A percentile compares a stretch with the other conserved stretches of the same genome.
These are phyloP conservation scores for Brachypteracias leptosomus DNA, from an alignment of 2,113 vertebrate genomes.

Conservation along the genomic window DNA sequence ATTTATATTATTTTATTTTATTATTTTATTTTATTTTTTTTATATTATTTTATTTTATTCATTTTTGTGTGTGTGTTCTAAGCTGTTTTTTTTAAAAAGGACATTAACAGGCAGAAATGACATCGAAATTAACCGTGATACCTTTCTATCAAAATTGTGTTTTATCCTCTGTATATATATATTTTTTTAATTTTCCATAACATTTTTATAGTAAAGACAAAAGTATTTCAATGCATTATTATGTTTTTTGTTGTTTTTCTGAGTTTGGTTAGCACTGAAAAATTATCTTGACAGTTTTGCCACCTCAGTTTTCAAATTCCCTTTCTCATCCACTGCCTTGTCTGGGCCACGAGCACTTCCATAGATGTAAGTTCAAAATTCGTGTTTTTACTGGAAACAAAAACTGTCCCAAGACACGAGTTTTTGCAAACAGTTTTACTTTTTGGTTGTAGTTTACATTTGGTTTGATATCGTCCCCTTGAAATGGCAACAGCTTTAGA, in stretches of 20 bases:
- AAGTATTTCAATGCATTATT: neutral
- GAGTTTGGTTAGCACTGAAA: neutral
- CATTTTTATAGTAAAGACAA: neutral
- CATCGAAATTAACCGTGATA: neutral
- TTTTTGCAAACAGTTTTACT: neutral
- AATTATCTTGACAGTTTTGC: neutral
- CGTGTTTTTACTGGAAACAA: neutral
- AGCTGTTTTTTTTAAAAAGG: neutral
- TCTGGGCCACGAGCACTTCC: neutral
- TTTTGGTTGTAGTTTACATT: neutral
- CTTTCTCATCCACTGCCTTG: neutral
- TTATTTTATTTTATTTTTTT: neutral
- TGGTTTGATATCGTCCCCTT: neutral
- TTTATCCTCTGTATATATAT: neutral
- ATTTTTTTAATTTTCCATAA: neutral
- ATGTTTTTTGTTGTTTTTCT: neutral
- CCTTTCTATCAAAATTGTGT: neutral
- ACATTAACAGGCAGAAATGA: neutral
- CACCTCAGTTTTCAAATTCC: neutral
- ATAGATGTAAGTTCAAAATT: neutral
- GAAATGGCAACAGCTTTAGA: neutral
- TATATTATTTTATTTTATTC: neutral
- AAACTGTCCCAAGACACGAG: neutral
- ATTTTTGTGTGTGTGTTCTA: accelerated
- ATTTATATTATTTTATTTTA: neutral